Base-by-base conservation (phyloP, 2,113 vertebrate species). In the Lepisosteus oculatus region DNA sequence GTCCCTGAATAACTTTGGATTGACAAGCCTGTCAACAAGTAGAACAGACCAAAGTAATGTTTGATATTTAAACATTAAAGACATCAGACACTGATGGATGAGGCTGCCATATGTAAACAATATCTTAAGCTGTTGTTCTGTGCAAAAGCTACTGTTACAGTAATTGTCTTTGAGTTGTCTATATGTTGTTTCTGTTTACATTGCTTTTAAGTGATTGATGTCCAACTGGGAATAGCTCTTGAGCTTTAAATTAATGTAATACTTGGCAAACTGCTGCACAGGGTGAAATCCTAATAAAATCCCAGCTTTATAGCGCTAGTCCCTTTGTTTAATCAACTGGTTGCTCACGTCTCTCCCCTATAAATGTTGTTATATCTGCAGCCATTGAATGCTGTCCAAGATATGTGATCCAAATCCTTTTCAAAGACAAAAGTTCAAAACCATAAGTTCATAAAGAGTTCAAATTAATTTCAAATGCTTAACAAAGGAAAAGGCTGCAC, bases 251-350 rank as follows among this genome's bases (percentile, higher is more conserved):
- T 75, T 76, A 75, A 67, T 86, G 75, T 76, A 75, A 66, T 85
- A 77, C 81, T 85, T 88, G 78, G 74, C 80, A 85, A 66, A 12
- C 51, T 0, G 67, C 78, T 80, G 87, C 78, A 88, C 87, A 89
- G 55, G 71, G 81, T 81, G 59, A 71, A 77, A 66, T 14, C 82
- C 64, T 78, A 72, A 76, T 74, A 83, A 80, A 80, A 13, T 7
- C 44, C n/a, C 54, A 76, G 72, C 87, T 83, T 85, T 84, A 17
- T 3, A 3, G 15, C 9, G 17, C 56, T 17, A 41, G 2, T 64
- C n/a, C 29, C 29, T 6, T 64, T 64, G 8, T 9, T 9, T 42
- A 15, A 64, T 64, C 17, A 64, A 64, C 62, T 61, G 7, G 59
- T 61, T 61, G 5, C 6, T 13, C 59, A 61, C 17, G 3, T 8